These are phyloP conservation scores for Pygoscelis adeliae DNA, from an alignment of 2,113 vertebrate species.

Conservation along the genomic window DNA sequence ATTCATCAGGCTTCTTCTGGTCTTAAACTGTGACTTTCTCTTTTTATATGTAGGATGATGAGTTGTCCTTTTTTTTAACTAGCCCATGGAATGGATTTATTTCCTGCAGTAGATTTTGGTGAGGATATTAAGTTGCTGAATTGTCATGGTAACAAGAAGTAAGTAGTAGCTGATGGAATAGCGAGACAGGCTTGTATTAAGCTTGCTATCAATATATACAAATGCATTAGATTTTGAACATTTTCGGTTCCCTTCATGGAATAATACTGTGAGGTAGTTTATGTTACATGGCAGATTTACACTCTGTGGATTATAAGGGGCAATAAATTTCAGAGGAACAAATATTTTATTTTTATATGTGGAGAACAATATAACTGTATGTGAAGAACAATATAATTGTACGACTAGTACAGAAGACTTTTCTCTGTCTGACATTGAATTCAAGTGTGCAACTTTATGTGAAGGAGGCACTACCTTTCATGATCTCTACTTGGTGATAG, in stretches of 20 bases:
- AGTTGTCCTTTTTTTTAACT: not conserved
- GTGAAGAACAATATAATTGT: not conserved
- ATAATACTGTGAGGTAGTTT: not conserved
- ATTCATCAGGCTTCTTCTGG: not conserved
- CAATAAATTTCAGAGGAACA: not conserved
- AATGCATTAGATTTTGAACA: not conserved
- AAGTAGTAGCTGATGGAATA: not conserved
- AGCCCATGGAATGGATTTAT: not conserved
- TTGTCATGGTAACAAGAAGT: constrained; percentile 45
- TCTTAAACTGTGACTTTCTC: not conserved
- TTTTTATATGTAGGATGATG: not conserved
- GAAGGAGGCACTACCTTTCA: not conserved
- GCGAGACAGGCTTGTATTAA: not conserved
- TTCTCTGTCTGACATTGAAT: not conserved
- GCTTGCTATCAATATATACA: not conserved
- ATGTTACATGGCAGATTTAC: not conserved
- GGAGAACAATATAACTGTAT: not conserved
- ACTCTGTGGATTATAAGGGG: not conserved
- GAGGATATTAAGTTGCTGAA: not conserved
- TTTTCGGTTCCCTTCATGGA: not conserved
- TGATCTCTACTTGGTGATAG: not conserved
- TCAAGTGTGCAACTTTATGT: not conserved
- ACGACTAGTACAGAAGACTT: not conserved
- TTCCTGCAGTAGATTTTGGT: not conserved
- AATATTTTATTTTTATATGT: not conserved